Evolutionary conservation across 1,140 invertebrate genomes (phyloP).

Genomic region (Pteromalus puparum): DNA sequence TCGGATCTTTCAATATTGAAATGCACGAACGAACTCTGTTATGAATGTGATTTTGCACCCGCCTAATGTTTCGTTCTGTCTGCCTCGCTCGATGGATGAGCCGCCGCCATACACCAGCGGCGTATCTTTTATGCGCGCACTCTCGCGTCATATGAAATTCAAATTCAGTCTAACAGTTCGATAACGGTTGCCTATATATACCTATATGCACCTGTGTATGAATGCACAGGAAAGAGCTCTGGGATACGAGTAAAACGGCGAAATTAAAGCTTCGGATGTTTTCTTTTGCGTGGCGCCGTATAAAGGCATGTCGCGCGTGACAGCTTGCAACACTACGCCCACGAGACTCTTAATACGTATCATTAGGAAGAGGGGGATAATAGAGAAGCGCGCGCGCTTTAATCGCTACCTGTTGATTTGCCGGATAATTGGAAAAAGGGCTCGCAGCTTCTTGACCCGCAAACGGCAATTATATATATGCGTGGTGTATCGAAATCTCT

Average conservation of each 20-base stretch:
- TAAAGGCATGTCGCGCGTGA: neutral
- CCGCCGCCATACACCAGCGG: no score
- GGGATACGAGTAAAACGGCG: neutral
- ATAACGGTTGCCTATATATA: no score
- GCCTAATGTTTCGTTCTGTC: neutral
- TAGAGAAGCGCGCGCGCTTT: neutral
- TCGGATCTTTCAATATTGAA: neutral
- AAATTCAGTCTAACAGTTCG: neutral
- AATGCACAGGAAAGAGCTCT: no score
- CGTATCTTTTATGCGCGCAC: neutral
- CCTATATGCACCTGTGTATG: no score
- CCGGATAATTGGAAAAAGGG: neutral
- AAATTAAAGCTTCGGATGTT: neutral
- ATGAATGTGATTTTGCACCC: neutral
- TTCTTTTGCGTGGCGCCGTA: neutral
- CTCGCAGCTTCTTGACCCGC: neutral
- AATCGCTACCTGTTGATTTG: slow-evolving; percentile 3
- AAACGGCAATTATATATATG: neutral
- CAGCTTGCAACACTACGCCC: neutral
- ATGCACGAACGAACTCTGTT: neutral
- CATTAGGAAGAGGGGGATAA: neutral
- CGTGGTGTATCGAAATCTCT: neutral
- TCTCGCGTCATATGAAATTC: neutral
- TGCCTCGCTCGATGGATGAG: neutral
- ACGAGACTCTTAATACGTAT: neutral